Evolutionary conservation across 2,888 invertebrate genomes (phyloP).

Genomic region (Ophonus ardosiacus): DNA sequence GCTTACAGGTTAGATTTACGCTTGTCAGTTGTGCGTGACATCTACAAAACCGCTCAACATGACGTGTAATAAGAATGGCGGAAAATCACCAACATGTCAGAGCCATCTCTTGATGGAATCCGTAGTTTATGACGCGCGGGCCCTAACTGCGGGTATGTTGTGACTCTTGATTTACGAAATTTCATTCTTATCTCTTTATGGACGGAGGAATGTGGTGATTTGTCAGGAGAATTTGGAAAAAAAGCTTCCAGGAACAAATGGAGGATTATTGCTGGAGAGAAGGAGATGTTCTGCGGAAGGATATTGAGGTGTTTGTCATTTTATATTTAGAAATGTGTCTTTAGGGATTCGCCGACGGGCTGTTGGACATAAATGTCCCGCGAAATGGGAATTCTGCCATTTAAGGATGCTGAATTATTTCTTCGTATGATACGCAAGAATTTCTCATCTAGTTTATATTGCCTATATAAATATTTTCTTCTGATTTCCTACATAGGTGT

Average conservation of each 20-base stretch:
- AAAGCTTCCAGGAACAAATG: constrained; percentile 57
- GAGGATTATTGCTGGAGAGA: constrained; percentile 48
- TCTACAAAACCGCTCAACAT: constrained; percentile 53
- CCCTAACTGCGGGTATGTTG: constrained; percentile 33
- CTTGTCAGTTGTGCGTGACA: constrained; percentile 50
- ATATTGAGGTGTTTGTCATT: constrained; percentile 59
- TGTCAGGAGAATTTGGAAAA: constrained; percentile 52
- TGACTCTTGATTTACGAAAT: constrained; percentile 60
- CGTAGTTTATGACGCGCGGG: constrained; percentile 52
- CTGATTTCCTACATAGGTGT: not conserved
- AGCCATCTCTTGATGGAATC: constrained; percentile 55
- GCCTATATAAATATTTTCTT: not conserved
- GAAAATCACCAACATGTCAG: constrained; percentile 24
- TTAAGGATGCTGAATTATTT: constrained; percentile 21
- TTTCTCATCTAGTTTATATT: not conserved
- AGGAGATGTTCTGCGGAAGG: constrained; percentile 37
- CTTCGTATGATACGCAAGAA: not conserved
- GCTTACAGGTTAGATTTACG: constrained; percentile 49
- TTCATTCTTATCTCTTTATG: constrained; percentile 59
- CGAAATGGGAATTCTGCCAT: not conserved
- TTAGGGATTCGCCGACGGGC: constrained; percentile 10
- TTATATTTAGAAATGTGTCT: constrained; percentile 60
- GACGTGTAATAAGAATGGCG: constrained; percentile 41
- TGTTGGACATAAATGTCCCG: constrained; percentile 24
- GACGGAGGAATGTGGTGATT: constrained; percentile 49